Evolutionary conservation across 2,888 invertebrate species (phyloP).

Genomic region (Lasioglossum zephyrum): DNA sequence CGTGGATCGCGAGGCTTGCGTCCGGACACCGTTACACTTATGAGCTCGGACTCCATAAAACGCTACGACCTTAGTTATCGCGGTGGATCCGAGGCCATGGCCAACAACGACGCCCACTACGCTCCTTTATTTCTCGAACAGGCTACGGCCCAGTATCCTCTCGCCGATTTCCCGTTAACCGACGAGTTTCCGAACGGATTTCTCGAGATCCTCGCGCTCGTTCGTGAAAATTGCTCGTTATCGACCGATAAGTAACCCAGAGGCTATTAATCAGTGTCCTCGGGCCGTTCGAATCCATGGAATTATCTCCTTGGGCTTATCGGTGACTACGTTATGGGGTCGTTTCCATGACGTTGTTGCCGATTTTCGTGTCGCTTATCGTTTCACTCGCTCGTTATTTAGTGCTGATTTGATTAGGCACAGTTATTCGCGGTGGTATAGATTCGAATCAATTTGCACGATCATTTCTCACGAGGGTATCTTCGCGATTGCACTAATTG

Average conservation of each 20-base stretch:
- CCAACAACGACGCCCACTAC: constrained; percentile 52
- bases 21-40: constrained; percentile 83
- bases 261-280: neutral
- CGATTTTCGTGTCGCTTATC: neutral
- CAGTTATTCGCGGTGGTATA: neutral
- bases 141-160: neutral
- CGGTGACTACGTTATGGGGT: neutral
- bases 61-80: constrained; percentile 64
- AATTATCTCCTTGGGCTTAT: neutral
- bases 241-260: neutral
- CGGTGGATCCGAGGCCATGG: constrained; percentile 45
- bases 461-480: neutral
- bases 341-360: neutral
- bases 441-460: too few relatives aligned
- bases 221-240: neutral
- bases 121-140: constrained; percentile 33
- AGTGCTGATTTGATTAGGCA: neutral
- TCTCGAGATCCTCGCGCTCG: neutral
- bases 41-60: constrained; percentile 73
- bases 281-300: neutral
- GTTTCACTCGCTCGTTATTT: neutral
- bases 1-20: constrained; percentile 67
- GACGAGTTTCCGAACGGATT: constrained; percentile 21
- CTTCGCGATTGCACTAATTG: neutral
- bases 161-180: constrained; percentile 39